phyloP scores from a whole-genome alignment of 2,797 vertebrate species.

The Rhyacichthys aspro region DNA sequence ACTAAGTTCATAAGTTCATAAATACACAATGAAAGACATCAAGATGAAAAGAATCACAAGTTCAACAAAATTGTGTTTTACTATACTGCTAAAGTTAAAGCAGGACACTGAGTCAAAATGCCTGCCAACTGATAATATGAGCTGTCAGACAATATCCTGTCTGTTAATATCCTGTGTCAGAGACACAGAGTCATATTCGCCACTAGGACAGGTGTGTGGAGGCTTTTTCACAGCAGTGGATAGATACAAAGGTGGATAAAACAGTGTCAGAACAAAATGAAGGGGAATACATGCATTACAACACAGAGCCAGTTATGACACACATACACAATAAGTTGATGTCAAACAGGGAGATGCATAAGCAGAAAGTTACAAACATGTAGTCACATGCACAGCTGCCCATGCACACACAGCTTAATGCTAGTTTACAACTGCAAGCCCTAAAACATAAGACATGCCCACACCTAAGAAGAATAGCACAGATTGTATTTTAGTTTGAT shows the following conservation, averaged over 20 bases:
- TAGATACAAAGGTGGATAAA: too few species aligned
- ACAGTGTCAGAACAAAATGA: too few species aligned
- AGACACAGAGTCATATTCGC: conserved; percentile 16
- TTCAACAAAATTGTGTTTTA: conserved; percentile 38
- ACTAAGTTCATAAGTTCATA: too few species aligned
- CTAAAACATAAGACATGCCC: too few species aligned
- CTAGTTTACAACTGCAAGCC: too few species aligned
- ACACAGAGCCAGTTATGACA: too few species aligned
- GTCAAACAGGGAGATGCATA: conserved; percentile 40
- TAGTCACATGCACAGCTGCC: conserved; percentile 41
- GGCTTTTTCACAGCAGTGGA: too few species aligned
- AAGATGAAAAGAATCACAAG: conserved; percentile 23
- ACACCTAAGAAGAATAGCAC: too few species aligned
- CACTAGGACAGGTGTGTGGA: conserved; percentile 33
- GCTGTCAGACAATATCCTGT: conserved; percentile 24
- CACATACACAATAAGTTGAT: too few species aligned
- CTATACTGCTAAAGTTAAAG: conserved; percentile 33
- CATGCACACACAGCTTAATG: conserved; percentile 3
- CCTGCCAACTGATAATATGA: conserved; percentile 26
- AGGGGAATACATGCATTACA: too few species aligned
- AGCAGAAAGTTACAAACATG: conserved; percentile 52
- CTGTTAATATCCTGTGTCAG: conserved; percentile 32
- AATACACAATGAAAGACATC: conserved; percentile 6
- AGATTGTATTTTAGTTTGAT: too few species aligned
- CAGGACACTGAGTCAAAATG: conserved; percentile 27